Conservation (phyloP, 1,140 invertebrate genomes). For the Babylonia areolata region DNA sequence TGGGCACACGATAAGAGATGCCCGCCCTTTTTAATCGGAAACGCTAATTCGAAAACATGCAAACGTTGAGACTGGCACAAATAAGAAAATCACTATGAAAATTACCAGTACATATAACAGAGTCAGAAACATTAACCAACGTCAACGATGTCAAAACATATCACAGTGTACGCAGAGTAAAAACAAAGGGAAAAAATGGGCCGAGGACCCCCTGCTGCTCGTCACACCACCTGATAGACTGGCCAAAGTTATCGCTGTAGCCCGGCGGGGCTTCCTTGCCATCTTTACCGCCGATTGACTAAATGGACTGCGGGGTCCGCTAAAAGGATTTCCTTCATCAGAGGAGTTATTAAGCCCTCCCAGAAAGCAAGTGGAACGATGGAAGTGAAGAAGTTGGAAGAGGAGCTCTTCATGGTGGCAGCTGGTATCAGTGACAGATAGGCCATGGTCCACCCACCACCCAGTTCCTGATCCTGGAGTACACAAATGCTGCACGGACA, state of each 20-base stretch:
- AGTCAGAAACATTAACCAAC: no score
- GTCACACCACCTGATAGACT: background rate
- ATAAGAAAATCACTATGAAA: no score
- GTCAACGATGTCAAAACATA: no score
- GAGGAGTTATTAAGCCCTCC: background rate
- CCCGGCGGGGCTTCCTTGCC: background rate
- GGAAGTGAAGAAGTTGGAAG: background rate
- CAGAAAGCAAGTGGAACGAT: background rate
- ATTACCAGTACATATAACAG: no score
- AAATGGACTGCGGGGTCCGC: background rate
- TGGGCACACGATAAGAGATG: no score
- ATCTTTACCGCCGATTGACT: background rate
- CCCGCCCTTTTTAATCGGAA: no score
- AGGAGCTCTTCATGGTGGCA: background rate
- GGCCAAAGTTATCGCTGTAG: background rate
- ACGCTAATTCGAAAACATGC: no score
- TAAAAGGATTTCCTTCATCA: background rate
- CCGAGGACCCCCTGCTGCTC: background rate
- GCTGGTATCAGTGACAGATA: background rate
- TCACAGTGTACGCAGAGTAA: no score
- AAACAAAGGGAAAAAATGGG: background rate
- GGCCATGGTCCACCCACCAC: background rate
- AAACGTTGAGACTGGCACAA: no score
- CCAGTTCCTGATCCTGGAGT: background rate
- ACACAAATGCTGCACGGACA: background rate